A percentile compares a stretch with the other conserved stretches of the same genome.
Evolutionary conservation across 2,113 vertebrate genomes (phyloP).

Genomic region (Tragulus kanchil): DNA sequence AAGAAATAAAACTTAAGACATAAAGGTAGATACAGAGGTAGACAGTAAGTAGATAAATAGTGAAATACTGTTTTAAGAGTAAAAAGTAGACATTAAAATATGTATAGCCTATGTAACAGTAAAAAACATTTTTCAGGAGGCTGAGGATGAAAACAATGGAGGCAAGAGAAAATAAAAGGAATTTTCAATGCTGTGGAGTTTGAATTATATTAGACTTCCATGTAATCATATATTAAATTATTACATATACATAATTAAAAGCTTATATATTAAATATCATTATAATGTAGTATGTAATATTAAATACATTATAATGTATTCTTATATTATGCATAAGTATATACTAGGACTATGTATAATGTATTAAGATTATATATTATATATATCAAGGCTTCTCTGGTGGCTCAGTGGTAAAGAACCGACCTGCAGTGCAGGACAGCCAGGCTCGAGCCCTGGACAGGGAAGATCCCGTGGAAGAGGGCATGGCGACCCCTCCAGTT

Average conservation of each 20-base stretch:
- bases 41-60: background rate
- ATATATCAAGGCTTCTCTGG: too few relatives aligned
- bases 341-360: background rate
- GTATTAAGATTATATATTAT: background rate
- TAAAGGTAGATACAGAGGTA: accelerated
- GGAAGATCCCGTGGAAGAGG: too few relatives aligned
- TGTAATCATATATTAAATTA: background rate
- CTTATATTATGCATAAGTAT: background rate
- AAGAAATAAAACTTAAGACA: background rate
- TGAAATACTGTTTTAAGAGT: background rate
- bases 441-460: too few relatives aligned
- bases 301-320: background rate
- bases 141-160: background rate
- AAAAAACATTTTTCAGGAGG: background rate
- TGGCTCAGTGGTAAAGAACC: too few relatives aligned
- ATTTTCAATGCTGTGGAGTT: slow-evolving; percentile 5
- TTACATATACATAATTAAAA: background rate
- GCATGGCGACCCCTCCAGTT: too few relatives aligned
- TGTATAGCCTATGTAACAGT: background rate
- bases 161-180: background rate
- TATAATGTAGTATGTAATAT: background rate
- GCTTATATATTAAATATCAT: background rate
- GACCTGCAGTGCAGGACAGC: too few relatives aligned
- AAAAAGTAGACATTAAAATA: background rate
- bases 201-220: background rate